Base-by-base conservation (phyloP, 2,888 invertebrate genomes). In the Fabriciana adippe region DNA sequence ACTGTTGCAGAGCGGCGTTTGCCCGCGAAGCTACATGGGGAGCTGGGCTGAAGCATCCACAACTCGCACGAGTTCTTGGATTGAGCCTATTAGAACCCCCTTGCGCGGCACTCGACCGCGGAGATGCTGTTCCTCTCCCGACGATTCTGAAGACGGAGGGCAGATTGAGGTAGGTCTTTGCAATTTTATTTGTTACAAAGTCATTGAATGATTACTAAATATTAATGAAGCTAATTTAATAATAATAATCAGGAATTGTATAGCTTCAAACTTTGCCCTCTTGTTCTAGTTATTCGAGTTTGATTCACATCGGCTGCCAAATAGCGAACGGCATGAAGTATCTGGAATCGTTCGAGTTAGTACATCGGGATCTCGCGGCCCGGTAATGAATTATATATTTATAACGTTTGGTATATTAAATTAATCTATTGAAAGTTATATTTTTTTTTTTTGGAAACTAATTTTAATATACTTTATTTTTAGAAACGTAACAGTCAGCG, bases 241-340 rank as follows among this genome's bases (percentile, higher is more conserved):
- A 35, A 8, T 35, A 35, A 35, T 35, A 35, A 8, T 8, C 3
- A 15, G 18, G 51, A 31, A 3, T 31, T 14, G 13, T 8, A 51
- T 5, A 41, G 35, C 16, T 15, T 57, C 1, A 48, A 18, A 14
- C 6, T 60, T 18, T 50, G 14, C 0, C 45, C 14, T 65, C 66
- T 48, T 41, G 35, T 93, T 94, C 31, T 94, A 97, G 97, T 85
- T 96, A 97, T 87, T 96, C 96, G 79, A 96, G 96, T 88, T 94
- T 97, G 84, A 95, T 97, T 77, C 97, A 96, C 93, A 95, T 98
- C 87, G 96, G 97, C 78, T 96, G 96, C 67, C 97, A 98, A 92
- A 96, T 98, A 78, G 97, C 98, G 72, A 97, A 97, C 64, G 98
- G 98, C 74, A 98, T 98, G 97, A 97, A 97, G 84, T 98, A 97